Evolutionary conservation across 2,113 vertebrate species (phyloP).

Genomic region (Vulpes ferrilata): DNA sequence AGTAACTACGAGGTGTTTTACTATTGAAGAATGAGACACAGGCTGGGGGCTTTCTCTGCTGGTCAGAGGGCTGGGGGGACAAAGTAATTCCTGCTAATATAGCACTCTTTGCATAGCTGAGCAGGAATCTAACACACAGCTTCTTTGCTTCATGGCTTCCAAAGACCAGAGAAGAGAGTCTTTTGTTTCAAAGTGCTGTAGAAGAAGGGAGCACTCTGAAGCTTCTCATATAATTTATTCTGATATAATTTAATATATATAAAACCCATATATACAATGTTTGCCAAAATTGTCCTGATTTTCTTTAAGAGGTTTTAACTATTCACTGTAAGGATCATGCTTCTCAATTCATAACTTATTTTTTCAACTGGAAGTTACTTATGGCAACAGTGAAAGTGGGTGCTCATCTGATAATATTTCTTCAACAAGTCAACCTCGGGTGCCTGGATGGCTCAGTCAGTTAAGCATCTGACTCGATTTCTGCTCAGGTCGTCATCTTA

Average conservation of each 20-base stretch:
- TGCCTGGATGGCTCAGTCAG: neutral
- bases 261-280: neutral
- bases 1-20: neutral
- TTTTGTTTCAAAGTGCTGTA: neutral
- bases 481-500: neutral
- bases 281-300: neutral
- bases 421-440: neutral
- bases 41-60: neutral
- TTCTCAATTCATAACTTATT: neutral
- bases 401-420: neutral
- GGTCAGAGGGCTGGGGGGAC: neutral
- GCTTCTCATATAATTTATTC: neutral
- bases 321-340: neutral
- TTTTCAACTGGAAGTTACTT: slow-evolving; percentile 18
- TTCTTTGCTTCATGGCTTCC: neutral
- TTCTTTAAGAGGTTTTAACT: neutral
- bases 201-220: neutral
- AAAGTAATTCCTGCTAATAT: neutral
- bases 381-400: neutral
- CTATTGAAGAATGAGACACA: neutral
- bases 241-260: neutral
- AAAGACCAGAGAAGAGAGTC: neutral
- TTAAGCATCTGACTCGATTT: neutral
- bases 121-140: neutral
- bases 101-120: neutral